phyloP scores from a whole-genome alignment of 1,140 invertebrate species.

The Solenopsis fugax region DNA sequence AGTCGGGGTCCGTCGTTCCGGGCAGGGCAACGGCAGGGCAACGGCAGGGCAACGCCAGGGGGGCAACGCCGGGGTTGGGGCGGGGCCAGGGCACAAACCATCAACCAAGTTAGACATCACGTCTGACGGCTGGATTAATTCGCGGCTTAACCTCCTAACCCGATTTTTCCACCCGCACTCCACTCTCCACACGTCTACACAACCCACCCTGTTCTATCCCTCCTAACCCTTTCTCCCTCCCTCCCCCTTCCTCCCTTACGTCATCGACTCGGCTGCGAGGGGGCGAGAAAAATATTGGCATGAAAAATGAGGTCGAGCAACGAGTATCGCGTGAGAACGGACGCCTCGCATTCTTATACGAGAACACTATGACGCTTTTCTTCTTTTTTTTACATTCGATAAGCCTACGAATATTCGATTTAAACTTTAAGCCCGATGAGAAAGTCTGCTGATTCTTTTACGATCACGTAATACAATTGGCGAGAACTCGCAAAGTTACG shows the following conservation, averaged over 20 bases:
- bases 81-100: constrained; percentile 86
- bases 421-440: not conserved
- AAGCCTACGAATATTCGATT: constrained; percentile 28
- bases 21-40: constrained; percentile 86
- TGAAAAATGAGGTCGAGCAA: constrained; percentile 30
- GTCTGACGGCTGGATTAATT: constrained; percentile 75
- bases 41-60: constrained; percentile 87
- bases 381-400: not conserved
- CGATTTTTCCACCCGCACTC: constrained; percentile 34
- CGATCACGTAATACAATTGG: constrained; percentile 10
- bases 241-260: not conserved
- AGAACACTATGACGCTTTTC: not conserved
- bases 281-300: constrained; percentile 69
- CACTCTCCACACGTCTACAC: constrained; percentile 24
- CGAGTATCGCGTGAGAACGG: constrained; percentile 23
- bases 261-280: not conserved
- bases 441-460: constrained; percentile 15
- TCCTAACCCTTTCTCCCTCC: constrained; percentile 40
- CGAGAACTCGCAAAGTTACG: constrained; percentile 13
- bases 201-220: constrained; percentile 1
- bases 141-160: constrained; percentile 73
- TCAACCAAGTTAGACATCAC: constrained; percentile 86
- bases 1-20: constrained; percentile 82
- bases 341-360: not conserved
- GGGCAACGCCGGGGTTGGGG: constrained; percentile 83